Percentiles rank a stretch among this genome's conserved stretches.
These are phyloP conservation scores for Nothocercus julius DNA, from an alignment of 2,113 vertebrate species.

Conservation along the genomic window DNA sequence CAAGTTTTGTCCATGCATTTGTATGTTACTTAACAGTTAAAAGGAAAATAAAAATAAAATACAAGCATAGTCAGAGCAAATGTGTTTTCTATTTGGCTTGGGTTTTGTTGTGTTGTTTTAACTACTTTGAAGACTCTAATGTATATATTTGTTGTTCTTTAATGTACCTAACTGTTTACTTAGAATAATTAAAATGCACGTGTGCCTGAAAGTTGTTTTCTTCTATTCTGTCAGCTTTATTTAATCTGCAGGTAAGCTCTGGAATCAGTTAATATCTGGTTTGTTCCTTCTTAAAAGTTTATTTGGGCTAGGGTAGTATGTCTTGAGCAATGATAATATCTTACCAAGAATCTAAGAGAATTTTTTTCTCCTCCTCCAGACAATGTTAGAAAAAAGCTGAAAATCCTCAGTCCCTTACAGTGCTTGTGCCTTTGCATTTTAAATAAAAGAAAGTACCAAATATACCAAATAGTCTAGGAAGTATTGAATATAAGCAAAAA, in stretches of 20 bases:
- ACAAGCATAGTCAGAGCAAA: background rate
- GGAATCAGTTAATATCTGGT: background rate
- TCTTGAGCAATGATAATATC: background rate
- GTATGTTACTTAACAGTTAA: background rate
- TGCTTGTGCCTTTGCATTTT: background rate
- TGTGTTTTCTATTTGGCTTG: background rate
- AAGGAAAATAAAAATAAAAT: background rate
- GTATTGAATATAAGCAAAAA: background rate
- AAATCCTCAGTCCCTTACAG: background rate
- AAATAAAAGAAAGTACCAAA: background rate
- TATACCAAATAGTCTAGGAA: too few species aligned
- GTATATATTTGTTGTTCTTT: background rate
- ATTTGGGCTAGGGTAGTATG: background rate
- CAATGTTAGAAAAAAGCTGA: slow-evolving; percentile 6
- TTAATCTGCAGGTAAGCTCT: background rate
- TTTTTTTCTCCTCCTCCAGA: background rate
- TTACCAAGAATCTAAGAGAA: background rate
- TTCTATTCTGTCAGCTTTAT: background rate
- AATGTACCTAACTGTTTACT: background rate
- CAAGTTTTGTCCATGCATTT: background rate
- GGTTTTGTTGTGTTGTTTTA: background rate
- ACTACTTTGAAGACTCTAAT: background rate
- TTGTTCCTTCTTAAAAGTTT: background rate
- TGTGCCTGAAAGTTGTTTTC: background rate
- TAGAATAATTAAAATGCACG: background rate